Base-by-base conservation (phyloP, 2,797 vertebrate genomes). In the Thaleichthys pacificus region DNA sequence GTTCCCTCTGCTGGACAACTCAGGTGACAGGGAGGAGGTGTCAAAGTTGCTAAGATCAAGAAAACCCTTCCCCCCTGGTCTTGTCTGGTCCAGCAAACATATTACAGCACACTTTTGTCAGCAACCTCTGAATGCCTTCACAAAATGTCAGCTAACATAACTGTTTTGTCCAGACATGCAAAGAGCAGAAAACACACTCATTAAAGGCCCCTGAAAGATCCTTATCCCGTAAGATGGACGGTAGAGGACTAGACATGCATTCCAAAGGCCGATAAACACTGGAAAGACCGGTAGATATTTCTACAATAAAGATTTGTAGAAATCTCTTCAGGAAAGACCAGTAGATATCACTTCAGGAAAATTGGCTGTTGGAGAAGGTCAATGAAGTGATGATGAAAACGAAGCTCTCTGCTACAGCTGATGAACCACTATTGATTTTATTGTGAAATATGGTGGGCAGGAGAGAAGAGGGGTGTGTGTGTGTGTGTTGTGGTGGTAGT, bases 331-430 rank as follows among this genome's bases (percentile, higher is more conserved):
- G 21, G 49, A 73, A 30, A 35, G 74, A 87, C 83, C 81, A 80
- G 83, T n/a, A n/a, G 51, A n/a, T n/a, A 56, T n/a, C 51, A n/a
- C 74, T 74, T 69, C 51, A 49, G 21, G 38, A 73, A 30, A 35
- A 88, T 88, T 87, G 84, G 74, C 81, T 80, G 83, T 56, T 69
- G 78, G 84, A 89, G 86, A 90, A 91, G 90, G 88, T 91, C 89
- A 90, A 87, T 90, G 84, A 89, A 87, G 86, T 82, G 84, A 91
- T 92, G 87, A 93, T 92, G 88, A 87, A 90, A 91, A 91, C 85
- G 84, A 92, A 85, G 56, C 80, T 76, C 80, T 73, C 76, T 74
- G 87, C 85, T 82, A 84, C 79, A 64, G 81, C 74, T 64, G 87
- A 91, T 80, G 73, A 82, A 82, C 61, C 62, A 62, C 64, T 78